These are phyloP conservation scores for Hipposideros armiger DNA, from an alignment of 2,113 vertebrate species.

Conservation along the genomic window DNA sequence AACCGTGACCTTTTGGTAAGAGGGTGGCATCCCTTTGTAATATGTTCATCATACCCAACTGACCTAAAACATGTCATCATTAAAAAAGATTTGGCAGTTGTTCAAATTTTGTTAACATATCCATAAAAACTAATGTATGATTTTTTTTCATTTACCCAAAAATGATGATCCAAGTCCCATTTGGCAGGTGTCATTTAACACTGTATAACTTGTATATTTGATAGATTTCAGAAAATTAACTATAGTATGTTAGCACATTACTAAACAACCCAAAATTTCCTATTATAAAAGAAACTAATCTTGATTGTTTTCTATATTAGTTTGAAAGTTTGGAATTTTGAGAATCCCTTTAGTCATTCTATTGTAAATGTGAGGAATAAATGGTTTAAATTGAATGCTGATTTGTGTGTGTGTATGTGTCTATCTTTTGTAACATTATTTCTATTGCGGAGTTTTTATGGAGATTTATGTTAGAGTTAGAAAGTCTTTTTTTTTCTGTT, in stretches of 20 bases:
- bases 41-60: slow-evolving; percentile 66
- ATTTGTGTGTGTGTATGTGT: not conserved
- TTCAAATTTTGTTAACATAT: slow-evolving; percentile 78
- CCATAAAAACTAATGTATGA: slow-evolving; percentile 76
- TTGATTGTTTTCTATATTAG: not conserved
- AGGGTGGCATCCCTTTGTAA: slow-evolving; percentile 66
- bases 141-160: slow-evolving; percentile 72
- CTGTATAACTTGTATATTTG: slow-evolving; percentile 53
- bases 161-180: slow-evolving; percentile 63
- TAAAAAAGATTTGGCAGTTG: slow-evolving; percentile 62
- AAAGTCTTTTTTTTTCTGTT: not conserved
- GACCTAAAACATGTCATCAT: slow-evolving; percentile 74
- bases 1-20: slow-evolving; percentile 76
- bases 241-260: not conserved
- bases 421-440: not conserved
- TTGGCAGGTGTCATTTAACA: slow-evolving; percentile 52
- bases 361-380: not conserved
- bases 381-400: not conserved
- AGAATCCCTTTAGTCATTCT: not conserved
- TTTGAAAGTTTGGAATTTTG: slow-evolving; percentile 48
- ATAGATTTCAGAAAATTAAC: slow-evolving; percentile 16
- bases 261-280: slow-evolving; percentile 37
- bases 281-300: slow-evolving; percentile 29
- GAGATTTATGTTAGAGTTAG: not conserved
- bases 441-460: not conserved